phyloP scores from a whole-genome alignment of 2,797 vertebrate species.

The Alca torda region DNA sequence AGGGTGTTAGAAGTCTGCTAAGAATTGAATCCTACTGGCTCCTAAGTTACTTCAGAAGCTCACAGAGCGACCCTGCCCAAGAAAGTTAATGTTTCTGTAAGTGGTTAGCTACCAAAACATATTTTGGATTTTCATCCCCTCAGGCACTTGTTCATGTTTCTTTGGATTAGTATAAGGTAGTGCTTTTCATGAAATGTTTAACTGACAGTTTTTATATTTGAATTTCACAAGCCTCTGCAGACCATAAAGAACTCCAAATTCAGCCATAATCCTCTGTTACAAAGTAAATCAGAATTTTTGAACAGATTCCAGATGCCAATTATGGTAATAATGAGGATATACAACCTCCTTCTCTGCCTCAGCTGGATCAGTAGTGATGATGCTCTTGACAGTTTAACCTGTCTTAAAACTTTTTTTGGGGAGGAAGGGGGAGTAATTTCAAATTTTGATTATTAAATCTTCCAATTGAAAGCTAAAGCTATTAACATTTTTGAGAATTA shows the following conservation, averaged over 20 bases:
- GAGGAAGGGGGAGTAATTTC: background rate
- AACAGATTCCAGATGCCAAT: conserved; percentile 74
- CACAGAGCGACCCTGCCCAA: conserved; percentile 21
- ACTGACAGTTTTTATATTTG: conserved; percentile 77
- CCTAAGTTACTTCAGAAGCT: conserved; percentile 69
- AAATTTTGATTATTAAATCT: conserved; percentile 62
- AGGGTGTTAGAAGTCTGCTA: conserved; percentile 61
- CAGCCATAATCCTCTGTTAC: conserved; percentile 70
- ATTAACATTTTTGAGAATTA: conserved; percentile 58
- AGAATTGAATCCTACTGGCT: conserved; percentile 66
- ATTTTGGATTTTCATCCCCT: conserved; percentile 69
- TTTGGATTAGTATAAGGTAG: conserved; percentile 72
- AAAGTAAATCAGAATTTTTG: conserved; percentile 70
- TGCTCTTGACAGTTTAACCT: conserved; percentile 55
- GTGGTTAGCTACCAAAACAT: conserved; percentile 67
- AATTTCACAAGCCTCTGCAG: conserved; percentile 75
- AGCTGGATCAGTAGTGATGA: conserved; percentile 37
- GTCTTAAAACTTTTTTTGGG: background rate
- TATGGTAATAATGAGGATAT: conserved; percentile 69
- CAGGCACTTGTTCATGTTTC: conserved; percentile 70
- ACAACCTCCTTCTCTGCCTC: conserved; percentile 40
- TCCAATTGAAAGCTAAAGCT: conserved; percentile 30
- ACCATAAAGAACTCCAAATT: conserved; percentile 72
- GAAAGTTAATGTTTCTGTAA: conserved; percentile 74
- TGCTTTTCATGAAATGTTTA: conserved; percentile 72